Percentiles rank a stretch among this genome's conserved stretches.
phyloP scores from a whole-genome alignment of 1,140 invertebrate species.

The Hirudo medicinalis region DNA sequence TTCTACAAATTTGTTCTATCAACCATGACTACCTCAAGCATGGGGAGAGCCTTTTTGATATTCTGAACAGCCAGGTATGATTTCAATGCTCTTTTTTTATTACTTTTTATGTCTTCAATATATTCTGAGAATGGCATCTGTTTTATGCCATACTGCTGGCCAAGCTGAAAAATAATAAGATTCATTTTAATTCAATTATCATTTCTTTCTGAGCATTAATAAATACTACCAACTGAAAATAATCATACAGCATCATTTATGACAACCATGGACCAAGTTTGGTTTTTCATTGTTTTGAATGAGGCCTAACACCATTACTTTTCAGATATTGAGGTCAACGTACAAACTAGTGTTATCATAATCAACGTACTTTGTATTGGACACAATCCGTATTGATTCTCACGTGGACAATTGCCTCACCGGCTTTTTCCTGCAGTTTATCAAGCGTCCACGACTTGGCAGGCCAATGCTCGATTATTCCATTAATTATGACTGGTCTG shows the following conservation, averaged over 20 bases:
- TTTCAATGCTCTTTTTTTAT: conserved; percentile 23
- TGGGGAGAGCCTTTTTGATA: conserved; percentile 25
- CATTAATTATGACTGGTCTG: conserved; percentile 24
- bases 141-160: conserved; percentile 24
- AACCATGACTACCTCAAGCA: conserved; percentile 21
- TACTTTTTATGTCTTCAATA: conserved; percentile 23
- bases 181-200: neutral
- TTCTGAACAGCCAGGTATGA: conserved; percentile 29
- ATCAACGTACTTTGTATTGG: conserved; percentile 23
- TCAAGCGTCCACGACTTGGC: conserved; percentile 24
- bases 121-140: conserved; percentile 25
- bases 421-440: conserved; percentile 21
- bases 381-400: conserved; percentile 22
- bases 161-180: conserved; percentile 21
- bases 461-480: conserved; percentile 23
- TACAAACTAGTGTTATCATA: neutral
- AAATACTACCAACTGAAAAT: too few species aligned
- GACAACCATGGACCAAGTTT: too few species aligned
- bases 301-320: too few species aligned
- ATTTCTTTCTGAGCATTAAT: too few species aligned
- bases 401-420: conserved; percentile 20
- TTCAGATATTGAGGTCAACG: too few species aligned
- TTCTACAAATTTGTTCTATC: neutral
- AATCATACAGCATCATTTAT: too few species aligned
- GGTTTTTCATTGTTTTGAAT: too few species aligned